Conservation (phyloP, 2,797 vertebrate species). For the Sebastes jordani region DNA sequence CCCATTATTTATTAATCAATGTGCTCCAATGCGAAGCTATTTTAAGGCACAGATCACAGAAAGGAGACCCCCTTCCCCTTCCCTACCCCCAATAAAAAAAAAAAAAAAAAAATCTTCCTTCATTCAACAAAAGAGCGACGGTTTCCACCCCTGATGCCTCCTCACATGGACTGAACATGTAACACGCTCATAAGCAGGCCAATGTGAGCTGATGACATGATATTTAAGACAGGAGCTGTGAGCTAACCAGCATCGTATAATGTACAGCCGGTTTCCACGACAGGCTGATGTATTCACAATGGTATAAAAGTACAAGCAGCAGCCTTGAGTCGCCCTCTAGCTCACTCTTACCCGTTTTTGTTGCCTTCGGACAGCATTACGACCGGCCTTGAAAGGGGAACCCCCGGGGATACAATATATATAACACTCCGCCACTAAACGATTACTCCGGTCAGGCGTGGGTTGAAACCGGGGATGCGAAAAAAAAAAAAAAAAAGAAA, state of each 20-base stretch:
- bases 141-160: slow-evolving; percentile 65
- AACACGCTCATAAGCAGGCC: slow-evolving; percentile 57
- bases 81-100: not conserved
- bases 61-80: slow-evolving; percentile 13
- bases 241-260: not conserved
- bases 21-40: slow-evolving; percentile 34
- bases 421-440: slow-evolving; percentile 22
- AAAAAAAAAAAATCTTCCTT: slow-evolving; percentile 18
- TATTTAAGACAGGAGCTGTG: slow-evolving; percentile 21
- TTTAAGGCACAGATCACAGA: slow-evolving; percentile 35
- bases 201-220: slow-evolving; percentile 51
- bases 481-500: slow-evolving; percentile 3
- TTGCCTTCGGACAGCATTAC: slow-evolving; percentile 92
- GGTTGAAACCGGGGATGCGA: slow-evolving; percentile 41
- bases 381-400: slow-evolving; percentile 65
- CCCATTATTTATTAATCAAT: slow-evolving; percentile 61
- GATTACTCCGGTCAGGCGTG: slow-evolving; percentile 36
- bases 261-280: not conserved
- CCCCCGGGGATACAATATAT: slow-evolving; percentile 29
- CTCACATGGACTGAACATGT: slow-evolving; percentile 70
- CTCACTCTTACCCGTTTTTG: slow-evolving; percentile 93
- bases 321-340: slow-evolving; percentile 64
- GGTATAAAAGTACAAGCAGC: slow-evolving; percentile 41
- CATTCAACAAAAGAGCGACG: slow-evolving; percentile 72
- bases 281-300: not conserved